Evolutionary conservation across 2,113 vertebrate species (phyloP), one percentile per base, ranked within the genome.

Genomic region (Sisor rabdophorus): DNA sequence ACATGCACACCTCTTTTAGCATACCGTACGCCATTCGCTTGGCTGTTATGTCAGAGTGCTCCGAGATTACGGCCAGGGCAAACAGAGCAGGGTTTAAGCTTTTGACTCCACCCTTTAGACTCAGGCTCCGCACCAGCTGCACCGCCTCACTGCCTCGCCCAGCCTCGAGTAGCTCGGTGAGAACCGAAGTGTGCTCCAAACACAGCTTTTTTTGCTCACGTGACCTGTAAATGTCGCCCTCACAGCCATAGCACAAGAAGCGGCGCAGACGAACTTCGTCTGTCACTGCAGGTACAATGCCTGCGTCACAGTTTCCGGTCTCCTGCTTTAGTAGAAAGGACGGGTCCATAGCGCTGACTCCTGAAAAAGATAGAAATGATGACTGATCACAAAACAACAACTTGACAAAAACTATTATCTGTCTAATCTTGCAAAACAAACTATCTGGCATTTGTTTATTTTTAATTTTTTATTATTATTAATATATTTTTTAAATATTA

Each of bases 181-280:
- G 84, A 67, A 92, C 90, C 76, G 88, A 89, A 0, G 91, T 91
- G 2, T 85, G 90, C 69, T 90, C 91, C 30, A 91, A 86, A 83
- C 88, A 85, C 81, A 93, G 70, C 47, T 26, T 86, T 90, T 20
- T 85, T 90, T 75, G 94, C 94, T 84, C 92, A 91, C 83, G 91
- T 82, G 40, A 82, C 93, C 83, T 94, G 19, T 96, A 98, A 0
- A 92, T 68, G 24, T 85, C 85, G 69, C 89, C 87, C 87, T 98
- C 94, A 0, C 92, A 95, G 78, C 96, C 96, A 16, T 95, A 98
- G 83, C 95, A 96, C 10, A 98, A 82, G 87, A 98, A 97, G 28
- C 87, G 94, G 1, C 85, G 91, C n/a, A 98, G 92, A 3, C 91
- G 90, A 65, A 85, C 79, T 82, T 86, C 87, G 78, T 95, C 94